These are phyloP conservation scores for Drosophila niveifrons DNA, from an alignment of 2,888 invertebrate species.

Conservation along the genomic window DNA sequence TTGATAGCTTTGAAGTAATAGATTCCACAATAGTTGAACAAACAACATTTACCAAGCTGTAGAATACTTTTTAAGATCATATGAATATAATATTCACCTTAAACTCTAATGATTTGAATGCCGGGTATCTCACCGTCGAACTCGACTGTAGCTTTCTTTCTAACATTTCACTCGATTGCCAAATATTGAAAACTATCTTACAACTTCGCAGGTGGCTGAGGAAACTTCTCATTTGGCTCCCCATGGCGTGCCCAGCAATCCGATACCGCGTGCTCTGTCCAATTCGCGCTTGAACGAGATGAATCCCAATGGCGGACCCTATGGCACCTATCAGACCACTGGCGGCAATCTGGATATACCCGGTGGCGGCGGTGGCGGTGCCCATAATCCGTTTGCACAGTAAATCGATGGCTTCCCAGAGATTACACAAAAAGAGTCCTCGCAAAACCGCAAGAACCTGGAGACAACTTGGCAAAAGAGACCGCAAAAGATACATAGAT, in stretches of 20 bases:
- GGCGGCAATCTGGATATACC: conserved; percentile 90
- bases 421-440: conserved; percentile 39
- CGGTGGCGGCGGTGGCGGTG: conserved; percentile 84
- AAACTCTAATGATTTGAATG: too few relatives aligned
- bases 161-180: not conserved
- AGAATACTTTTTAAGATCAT: too few relatives aligned
- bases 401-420: conserved; percentile 62
- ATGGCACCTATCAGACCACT: conserved; percentile 90
- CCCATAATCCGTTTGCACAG: conserved; percentile 86
- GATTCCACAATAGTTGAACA: too few relatives aligned
- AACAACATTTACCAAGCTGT: too few relatives aligned
- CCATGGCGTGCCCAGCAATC: conserved; percentile 97
- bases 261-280: conserved; percentile 93
- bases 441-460: conserved; percentile 30
- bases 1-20: too few relatives aligned
- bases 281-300: conserved; percentile 93
- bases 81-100: too few relatives aligned
- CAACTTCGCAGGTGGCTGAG: conserved; percentile 84
- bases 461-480: not conserved
- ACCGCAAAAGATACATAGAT: conserved; percentile 23
- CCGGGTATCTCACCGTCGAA: not conserved
- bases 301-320: conserved; percentile 88
- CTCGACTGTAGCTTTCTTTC: not conserved
- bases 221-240: conserved; percentile 95
- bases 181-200: not conserved